Base-by-base conservation (phyloP, 2,888 invertebrate genomes). In the Aplocera efformata region DNA sequence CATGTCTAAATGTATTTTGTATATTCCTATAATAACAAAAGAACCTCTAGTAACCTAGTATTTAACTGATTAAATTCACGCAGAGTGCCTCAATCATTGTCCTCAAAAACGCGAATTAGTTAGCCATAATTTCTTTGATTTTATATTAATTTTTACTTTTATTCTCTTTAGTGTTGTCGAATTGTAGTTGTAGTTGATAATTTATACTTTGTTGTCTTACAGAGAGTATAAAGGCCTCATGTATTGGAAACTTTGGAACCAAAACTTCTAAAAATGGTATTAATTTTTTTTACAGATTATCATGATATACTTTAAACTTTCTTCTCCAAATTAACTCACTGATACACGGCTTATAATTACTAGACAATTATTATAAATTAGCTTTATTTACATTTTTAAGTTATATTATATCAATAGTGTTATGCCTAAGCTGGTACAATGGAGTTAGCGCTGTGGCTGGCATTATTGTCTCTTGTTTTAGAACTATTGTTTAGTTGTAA, bases 41-140 rank as follows among this genome's bases (percentile, higher is more conserved):
- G 56, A 70, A 60, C 66, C 67, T 66, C 58, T 79, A 78, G 73
- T 62, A 68, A 66, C 53, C 63, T 79, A 71, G 74, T 69, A 60
- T 56, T 56, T 73, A 71, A 82, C 76, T 79, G 70, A 76, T 67
- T 65, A 72, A 79, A 81, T 79, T 84, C 83, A 85, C 86, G 73
- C 86, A 79, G 85, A 86, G 88, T 88, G 88, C 88, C 88, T 88
- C 83, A 72, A 76, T 75, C 74, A 75, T 76, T 79, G 72, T 82
- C 79, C 79, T 81, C 75, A 63, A 67, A 71, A 64, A 68, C 71
- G 72, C 75, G 72, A 75, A 62, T 71, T 76, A 72, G 73, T 78
- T 84, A 84, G 86, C 83, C 85, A 84, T 88, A 78, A 81, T 78
- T 67, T 58, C 59, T 80, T 81, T 73, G 56, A 70, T 73, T 81